Percentiles rank a stretch among this genome's conserved stretches.
phyloP scores from a whole-genome alignment of 2,113 vertebrate species.

The Myrmophylax atrothorax region DNA sequence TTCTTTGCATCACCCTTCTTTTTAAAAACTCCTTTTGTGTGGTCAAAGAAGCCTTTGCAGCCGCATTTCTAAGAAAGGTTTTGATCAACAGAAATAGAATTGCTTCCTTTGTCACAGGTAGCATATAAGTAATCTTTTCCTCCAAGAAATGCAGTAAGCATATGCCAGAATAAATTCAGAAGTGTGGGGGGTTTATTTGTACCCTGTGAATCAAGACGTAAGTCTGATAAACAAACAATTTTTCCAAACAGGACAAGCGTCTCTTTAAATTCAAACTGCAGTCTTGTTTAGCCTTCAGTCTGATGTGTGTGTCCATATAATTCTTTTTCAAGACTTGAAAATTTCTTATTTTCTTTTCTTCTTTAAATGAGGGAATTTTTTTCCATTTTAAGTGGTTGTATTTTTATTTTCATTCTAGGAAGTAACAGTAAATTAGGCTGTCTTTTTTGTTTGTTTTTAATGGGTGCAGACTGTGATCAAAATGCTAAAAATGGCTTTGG shows the following conservation, averaged over 20 bases:
- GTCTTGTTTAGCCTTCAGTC: neutral
- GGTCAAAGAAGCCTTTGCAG: constrained; percentile 19
- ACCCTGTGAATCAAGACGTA: neutral
- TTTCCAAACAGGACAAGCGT: neutral
- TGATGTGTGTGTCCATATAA: fast-evolving
- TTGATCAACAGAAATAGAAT: constrained; percentile 32
- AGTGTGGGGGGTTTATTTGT: neutral
- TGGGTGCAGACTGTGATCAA: neutral
- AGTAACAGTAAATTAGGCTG: neutral
- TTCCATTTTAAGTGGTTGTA: neutral
- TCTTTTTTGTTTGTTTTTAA: neutral
- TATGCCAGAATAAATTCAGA: neutral
- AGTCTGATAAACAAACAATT: neutral
- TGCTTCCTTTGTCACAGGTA: constrained; percentile 2
- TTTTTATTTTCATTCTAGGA: neutral
- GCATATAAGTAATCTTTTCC: neutral
- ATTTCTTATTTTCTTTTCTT: neutral
- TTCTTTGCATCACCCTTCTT: neutral
- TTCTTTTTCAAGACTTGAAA: neutral
- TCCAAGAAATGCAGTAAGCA: neutral
- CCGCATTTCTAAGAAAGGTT: constrained; percentile 3
- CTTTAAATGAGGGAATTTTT: neutral
- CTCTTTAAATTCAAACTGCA: neutral
- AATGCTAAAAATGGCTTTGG: neutral
- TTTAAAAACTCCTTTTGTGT: neutral